Evolutionary conservation across 1,140 invertebrate species (phyloP), one percentile per base, ranked within the genome.

Genomic region (Rhysida immarginata): DNA sequence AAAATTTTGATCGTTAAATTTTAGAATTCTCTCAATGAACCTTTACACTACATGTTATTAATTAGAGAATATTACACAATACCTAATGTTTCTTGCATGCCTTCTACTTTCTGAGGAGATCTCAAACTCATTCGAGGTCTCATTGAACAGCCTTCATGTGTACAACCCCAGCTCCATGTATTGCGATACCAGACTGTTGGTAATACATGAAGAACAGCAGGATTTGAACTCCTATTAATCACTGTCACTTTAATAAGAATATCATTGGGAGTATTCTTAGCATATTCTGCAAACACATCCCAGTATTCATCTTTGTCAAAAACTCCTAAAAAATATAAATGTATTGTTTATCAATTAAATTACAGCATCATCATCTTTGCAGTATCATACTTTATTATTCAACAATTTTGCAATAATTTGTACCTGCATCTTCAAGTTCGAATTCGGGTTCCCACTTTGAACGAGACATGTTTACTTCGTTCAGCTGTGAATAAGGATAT

Each of bases 231-330:
- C 49, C 67, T 62, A 59, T 73, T 73, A 16, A 53, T 60, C n/a
- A 71, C 60, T 1, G 66, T 70, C 42, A 69, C 67, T 35, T 62
- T 59, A 14, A 62, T 62, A 2, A 71, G 59, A 8, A 72, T 63
- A 55, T 71, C 65, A 46, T 70, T 66, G 0, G 69, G 68, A 1
- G 58, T 59, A 5, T 41, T 55, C 57, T 72, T 73, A 45, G 67
- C 68, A 55, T 71, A 73, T 46, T 73, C 71, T 5, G 65, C 68
- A 25, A 43, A 50, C n/a, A 73, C 65, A 58, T 73, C 70, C 68
- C 70, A 73, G 57, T 73, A 73, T 11, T 59, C 42, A 46, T 62
- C 62, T 2, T 68, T 55, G 35, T 68, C 62, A 59, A 73, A 68
- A 3, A 70, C 58, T 43, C 69, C 69, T 71, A 55, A 13, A 25